Percentiles rank a stretch among this genome's conserved stretches.
Conservation (phyloP, 2,797 vertebrate genomes). For the Microctenopoma lineatum region DNA sequence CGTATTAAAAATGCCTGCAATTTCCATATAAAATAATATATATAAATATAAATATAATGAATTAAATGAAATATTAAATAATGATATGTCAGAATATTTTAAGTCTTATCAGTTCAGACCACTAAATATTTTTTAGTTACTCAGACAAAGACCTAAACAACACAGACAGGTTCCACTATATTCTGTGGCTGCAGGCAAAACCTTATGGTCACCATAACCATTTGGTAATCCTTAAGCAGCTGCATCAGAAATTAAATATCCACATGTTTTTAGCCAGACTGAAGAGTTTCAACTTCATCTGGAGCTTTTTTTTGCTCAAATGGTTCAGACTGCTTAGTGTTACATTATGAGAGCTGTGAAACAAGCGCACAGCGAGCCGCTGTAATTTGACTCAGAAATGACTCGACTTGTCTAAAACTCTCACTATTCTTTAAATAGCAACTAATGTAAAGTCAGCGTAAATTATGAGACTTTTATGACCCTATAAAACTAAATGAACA, state of each 20-base stretch:
- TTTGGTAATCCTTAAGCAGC: not conserved
- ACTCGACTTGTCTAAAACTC: slow-evolving; percentile 50
- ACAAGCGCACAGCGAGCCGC: slow-evolving; percentile 15
- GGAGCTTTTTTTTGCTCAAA: not conserved
- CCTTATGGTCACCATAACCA: not conserved
- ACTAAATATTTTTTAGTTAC: too few relatives aligned
- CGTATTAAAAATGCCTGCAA: slow-evolving; percentile 13
- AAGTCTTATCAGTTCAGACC: not conserved
- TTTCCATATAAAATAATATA: too few relatives aligned
- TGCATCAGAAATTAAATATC: slow-evolving; percentile 1
- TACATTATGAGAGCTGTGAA: slow-evolving; percentile 43
- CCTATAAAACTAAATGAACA: slow-evolving; percentile 62
- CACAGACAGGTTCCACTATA: not conserved
- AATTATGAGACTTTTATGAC: slow-evolving; percentile 60
- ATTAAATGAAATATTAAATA: not conserved
- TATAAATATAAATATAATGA: too few relatives aligned
- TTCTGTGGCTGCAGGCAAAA: not conserved
- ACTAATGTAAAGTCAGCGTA: slow-evolving; percentile 57
- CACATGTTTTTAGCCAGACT: slow-evolving; percentile 5
- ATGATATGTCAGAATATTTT: not conserved
- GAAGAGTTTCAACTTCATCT: slow-evolving; percentile 15
- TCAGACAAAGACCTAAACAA: not conserved
- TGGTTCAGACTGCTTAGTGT: slow-evolving; percentile 3
- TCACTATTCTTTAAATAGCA: slow-evolving; percentile 51
- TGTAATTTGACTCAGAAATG: slow-evolving; percentile 48